Conservation (phyloP, 2,113 vertebrate species). For the Pluvialis apricaria region DNA sequence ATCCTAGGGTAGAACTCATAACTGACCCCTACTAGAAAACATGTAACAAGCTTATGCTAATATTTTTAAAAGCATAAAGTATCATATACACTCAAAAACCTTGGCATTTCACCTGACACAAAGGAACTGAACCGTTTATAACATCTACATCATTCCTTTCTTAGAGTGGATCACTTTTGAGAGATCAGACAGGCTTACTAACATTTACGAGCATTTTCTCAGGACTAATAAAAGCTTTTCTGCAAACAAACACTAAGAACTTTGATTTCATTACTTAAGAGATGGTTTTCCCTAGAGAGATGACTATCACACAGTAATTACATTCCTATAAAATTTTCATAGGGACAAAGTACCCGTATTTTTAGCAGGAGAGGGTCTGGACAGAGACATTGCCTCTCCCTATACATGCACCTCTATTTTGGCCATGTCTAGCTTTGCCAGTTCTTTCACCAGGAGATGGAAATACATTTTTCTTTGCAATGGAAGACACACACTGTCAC, state of each 20-base stretch:
- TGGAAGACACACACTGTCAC: neutral
- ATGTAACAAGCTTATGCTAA: neutral
- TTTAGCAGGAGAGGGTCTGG: neutral
- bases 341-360: neutral
- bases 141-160: neutral
- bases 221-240: neutral
- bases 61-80: neutral
- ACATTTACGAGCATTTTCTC: neutral
- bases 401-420: neutral
- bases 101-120: neutral
- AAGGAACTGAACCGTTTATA: neutral
- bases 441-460: neutral
- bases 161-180: neutral
- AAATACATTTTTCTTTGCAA: neutral
- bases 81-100: neutral
- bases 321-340: neutral
- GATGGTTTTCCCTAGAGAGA: neutral
- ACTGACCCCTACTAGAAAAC: neutral
- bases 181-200: neutral
- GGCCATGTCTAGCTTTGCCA: neutral
- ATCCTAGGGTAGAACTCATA: neutral
- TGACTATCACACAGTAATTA: neutral
- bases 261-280: neutral
- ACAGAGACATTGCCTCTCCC: accelerated
- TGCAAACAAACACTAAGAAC: neutral